A percentile compares a stretch with the other conserved stretches of the same genome.
These are phyloP conservation scores for Varanus salvator DNA, from an alignment of 2,113 vertebrate genomes.

Conservation along the genomic window DNA sequence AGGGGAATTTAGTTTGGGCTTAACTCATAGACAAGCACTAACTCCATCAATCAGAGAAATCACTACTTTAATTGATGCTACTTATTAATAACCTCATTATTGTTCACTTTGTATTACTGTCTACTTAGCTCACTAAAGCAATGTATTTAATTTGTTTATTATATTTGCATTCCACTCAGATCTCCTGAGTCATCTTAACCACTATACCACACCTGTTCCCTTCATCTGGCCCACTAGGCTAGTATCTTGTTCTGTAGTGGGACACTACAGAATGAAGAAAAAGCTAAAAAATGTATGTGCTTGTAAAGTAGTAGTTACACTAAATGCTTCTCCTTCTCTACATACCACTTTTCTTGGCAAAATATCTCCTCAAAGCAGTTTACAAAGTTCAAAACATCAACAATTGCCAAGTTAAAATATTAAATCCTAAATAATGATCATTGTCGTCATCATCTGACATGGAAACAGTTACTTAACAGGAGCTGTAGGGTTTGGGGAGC, in stretches of 20 bases:
- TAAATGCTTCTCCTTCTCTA: neutral
- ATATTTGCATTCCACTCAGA: no score
- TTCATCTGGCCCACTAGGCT: no score
- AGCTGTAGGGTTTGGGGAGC: slow-evolving; percentile 9
- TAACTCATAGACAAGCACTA: no score
- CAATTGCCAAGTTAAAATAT: neutral
- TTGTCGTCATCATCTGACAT: neutral
- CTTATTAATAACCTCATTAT: no score
- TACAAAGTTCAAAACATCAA: neutral
- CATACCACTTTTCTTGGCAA: neutral
- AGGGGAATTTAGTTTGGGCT: no score
- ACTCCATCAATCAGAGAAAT: no score
- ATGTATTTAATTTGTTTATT: no score
- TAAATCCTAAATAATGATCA: neutral
- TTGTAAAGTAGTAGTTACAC: neutral
- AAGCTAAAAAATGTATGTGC: neutral
- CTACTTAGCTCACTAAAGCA: no score
- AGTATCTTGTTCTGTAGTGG: neutral
- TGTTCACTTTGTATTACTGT: no score
- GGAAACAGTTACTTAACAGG: slow-evolving; percentile 36
- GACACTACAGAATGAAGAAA: neutral
- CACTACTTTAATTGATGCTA: no score
- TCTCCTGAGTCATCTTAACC: no score
- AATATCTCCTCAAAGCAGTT: neutral
- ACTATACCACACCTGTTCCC: no score